Evolutionary conservation across 2,113 vertebrate species (phyloP).

Genomic region (Burhinus bistriatus): DNA sequence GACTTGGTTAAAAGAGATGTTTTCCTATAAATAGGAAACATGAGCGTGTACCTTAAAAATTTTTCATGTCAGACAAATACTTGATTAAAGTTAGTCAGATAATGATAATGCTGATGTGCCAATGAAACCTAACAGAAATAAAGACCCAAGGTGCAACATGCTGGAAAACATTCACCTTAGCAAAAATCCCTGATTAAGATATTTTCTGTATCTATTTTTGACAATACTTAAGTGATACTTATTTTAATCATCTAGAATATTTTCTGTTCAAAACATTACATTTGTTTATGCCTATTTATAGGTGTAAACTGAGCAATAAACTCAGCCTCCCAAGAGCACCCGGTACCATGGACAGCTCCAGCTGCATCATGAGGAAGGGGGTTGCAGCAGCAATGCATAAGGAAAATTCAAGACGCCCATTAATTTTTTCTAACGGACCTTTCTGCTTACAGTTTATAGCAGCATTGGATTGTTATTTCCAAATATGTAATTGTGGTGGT

Average conservation of each 20-base stretch:
- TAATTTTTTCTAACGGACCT: not conserved
- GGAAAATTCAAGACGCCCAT: rapidly evolving
- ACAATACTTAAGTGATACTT: not conserved
- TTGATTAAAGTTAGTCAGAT: not conserved
- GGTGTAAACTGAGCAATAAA: not conserved
- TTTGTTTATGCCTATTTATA: not conserved
- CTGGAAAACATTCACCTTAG: not conserved
- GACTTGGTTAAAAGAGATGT: too few species aligned
- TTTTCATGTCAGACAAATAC: not conserved
- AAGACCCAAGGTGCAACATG: not conserved
- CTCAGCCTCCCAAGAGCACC: rapidly evolving
- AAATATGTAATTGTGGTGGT: not conserved
- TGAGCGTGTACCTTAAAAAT: too few species aligned
- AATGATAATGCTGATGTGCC: not conserved
- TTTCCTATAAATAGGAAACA: too few species aligned
- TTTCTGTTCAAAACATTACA: not conserved
- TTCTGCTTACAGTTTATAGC: not conserved
- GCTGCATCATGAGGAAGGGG: rapidly evolving
- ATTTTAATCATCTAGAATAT: not conserved
- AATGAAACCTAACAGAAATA: not conserved
- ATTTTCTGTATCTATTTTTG: not conserved
- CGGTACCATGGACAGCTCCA: slow-evolving; percentile 46
- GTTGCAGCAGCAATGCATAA: rapidly evolving
- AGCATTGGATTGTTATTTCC: not conserved
- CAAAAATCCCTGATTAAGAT: not conserved